Percentiles rank a stretch among this genome's conserved stretches.
These are phyloP conservation scores for Eristalis tenax DNA, from an alignment of 2,888 invertebrate species.

Conservation along the genomic window DNA sequence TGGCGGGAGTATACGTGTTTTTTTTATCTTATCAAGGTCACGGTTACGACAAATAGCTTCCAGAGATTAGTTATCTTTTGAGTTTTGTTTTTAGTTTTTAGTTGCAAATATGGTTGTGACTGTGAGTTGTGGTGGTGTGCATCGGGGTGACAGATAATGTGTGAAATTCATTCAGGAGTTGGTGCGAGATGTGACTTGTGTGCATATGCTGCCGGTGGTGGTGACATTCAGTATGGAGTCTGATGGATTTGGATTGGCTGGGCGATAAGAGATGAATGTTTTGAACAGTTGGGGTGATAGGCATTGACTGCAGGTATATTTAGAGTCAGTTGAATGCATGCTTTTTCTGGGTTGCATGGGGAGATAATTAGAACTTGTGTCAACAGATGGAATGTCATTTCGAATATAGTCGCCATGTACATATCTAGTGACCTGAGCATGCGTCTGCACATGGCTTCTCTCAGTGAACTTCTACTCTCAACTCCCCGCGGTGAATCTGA, in stretches of 20 bases:
- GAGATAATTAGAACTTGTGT: too few relatives aligned
- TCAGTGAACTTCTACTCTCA: too few relatives aligned
- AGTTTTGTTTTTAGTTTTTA: conserved; percentile 35
- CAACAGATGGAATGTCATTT: too few relatives aligned
- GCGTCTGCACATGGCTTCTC: too few relatives aligned
- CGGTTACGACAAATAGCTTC: conserved; percentile 59
- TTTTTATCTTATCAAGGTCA: conserved; percentile 70
- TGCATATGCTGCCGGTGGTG: background rate
- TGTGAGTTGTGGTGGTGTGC: conserved; percentile 3
- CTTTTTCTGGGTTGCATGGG: too few relatives aligned
- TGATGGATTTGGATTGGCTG: background rate
- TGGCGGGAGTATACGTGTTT: conserved; percentile 5
- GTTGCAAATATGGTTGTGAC: conserved; percentile 31
- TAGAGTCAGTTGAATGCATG: too few relatives aligned
- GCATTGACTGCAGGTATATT: too few relatives aligned
- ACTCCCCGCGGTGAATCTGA: too few relatives aligned
- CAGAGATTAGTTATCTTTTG: conserved; percentile 62
- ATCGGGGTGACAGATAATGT: conserved; percentile 25
- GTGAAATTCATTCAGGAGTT: conserved; percentile 22
- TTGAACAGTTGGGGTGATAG: too few relatives aligned
- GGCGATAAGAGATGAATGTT: background rate
- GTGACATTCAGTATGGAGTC: background rate
- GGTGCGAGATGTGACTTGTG: background rate
- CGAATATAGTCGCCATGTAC: too few relatives aligned
- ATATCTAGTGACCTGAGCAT: too few relatives aligned